Evolutionary conservation across 2,888 invertebrate species (phyloP).

Genomic region (Leucozona laternaria): DNA sequence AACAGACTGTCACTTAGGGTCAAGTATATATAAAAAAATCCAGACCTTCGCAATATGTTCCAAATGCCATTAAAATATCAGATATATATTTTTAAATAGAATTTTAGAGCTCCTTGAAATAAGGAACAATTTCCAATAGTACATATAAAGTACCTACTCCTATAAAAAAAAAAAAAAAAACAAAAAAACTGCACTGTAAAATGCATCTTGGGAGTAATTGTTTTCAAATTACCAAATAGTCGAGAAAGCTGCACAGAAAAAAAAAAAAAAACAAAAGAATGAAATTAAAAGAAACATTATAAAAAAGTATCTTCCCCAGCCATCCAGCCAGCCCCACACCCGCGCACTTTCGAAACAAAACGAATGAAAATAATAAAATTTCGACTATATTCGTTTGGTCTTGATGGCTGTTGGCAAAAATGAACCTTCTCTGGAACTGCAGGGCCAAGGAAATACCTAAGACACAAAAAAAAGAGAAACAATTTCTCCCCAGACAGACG

Average conservation of each 20-base stretch:
- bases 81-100: neutral
- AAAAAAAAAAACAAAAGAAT: neutral
- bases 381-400: neutral
- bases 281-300: conserved; percentile 34
- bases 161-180: neutral
- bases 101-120: neutral
- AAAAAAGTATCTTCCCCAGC: conserved; percentile 19
- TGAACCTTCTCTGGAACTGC: conserved; percentile 1
- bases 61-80: neutral
- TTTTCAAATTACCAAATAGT: conserved; percentile 50
- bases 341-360: conserved; percentile 1
- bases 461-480: conserved; percentile 11
- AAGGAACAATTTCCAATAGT: neutral
- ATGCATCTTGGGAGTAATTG: conserved; percentile 56
- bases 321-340: neutral
- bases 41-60: no score
- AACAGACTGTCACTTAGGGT: no score
- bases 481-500: conserved; percentile 67
- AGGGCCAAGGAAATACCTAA: neutral
- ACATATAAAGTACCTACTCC: neutral
- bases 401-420: conserved; percentile 8
- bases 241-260: conserved; percentile 3
- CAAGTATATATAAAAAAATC: no score
- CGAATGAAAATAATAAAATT: conserved; percentile 60
- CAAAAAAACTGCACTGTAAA: conserved; percentile 15